These are phyloP conservation scores for Oeneis ivallda DNA, from an alignment of 2,888 invertebrate species.

Conservation along the genomic window DNA sequence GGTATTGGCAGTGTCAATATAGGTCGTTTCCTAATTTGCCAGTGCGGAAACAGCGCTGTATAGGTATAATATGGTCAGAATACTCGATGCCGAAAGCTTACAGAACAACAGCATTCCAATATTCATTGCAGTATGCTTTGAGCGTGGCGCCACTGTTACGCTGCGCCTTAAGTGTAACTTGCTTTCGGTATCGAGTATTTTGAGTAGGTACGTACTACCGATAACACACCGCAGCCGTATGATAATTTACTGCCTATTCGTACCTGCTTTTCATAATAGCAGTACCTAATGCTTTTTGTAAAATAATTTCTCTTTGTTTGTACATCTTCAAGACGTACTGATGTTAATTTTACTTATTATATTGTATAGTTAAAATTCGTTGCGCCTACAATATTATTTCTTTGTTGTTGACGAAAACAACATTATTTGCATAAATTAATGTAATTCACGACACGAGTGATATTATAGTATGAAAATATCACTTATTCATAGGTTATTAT, in stretches of 20 bases:
- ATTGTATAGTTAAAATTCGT: slow-evolving; percentile 22
- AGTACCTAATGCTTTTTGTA: neutral
- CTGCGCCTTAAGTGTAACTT: too few relatives aligned
- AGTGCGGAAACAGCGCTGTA: neutral
- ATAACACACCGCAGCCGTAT: neutral
- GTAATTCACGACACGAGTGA: neutral
- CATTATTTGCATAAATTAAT: neutral
- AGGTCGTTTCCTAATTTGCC: too few relatives aligned
- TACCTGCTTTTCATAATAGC: neutral
- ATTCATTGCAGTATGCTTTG: neutral
- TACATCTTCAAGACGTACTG: slow-evolving; percentile 19
- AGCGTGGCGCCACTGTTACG: too few relatives aligned
- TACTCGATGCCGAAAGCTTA: neutral
- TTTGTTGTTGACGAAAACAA: neutral
- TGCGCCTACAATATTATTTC: neutral
- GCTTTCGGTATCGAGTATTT: too few relatives aligned
- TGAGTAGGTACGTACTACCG: too few relatives aligned
- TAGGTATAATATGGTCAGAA: neutral
- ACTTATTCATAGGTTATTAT: neutral
- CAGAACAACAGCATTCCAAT: neutral
- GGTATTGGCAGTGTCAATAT: too few relatives aligned
- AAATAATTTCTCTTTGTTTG: neutral
- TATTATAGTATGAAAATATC: neutral
- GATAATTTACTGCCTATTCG: neutral
- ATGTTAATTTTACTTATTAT: slow-evolving; percentile 25